These are phyloP conservation scores for Acutogordius australiensis DNA, from an alignment of 2,888 invertebrate genomes.

Conservation along the genomic window DNA sequence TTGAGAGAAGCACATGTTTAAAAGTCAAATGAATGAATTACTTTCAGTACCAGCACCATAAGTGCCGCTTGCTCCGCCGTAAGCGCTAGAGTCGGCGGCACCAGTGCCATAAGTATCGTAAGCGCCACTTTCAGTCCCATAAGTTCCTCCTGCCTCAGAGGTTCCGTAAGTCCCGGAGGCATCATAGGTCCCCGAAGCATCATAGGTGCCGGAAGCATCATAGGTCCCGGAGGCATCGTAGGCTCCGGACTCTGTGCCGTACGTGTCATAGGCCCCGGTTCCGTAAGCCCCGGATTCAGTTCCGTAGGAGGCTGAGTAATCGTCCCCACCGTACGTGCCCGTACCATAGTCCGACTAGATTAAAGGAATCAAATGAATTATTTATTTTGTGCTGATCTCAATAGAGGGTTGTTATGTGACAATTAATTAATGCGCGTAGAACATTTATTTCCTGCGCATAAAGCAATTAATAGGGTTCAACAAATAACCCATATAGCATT, in stretches of 20 bases:
- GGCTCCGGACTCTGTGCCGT: not conserved
- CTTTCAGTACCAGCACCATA: not conserved
- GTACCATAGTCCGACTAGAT: too few relatives aligned
- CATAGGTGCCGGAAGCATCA: not conserved
- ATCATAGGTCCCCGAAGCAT: not conserved
- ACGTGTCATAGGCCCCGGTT: not conserved
- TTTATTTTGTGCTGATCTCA: too few relatives aligned
- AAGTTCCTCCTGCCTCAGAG: not conserved
- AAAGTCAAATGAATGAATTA: too few relatives aligned
- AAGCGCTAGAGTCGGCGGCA: not conserved
- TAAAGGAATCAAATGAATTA: too few relatives aligned
- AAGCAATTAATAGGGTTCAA: too few relatives aligned
- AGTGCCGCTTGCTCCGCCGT: not conserved
- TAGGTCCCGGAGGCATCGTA: not conserved
- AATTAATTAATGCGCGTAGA: too few relatives aligned
- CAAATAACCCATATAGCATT: too few relatives aligned
- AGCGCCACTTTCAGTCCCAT: not conserved
- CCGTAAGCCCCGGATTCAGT: slow-evolving; percentile 8
- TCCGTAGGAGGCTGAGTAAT: not conserved
- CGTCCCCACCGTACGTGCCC: not conserved
- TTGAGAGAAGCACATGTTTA: too few relatives aligned
- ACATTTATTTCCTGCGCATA: too few relatives aligned
- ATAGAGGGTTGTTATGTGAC: too few relatives aligned
- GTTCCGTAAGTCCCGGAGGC: not conserved
- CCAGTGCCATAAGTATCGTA: not conserved